Percentiles rank a stretch among this genome's conserved stretches.
These are phyloP conservation scores for Aleiodes leptofemur DNA, from an alignment of 2,888 invertebrate species.

Conservation along the genomic window DNA sequence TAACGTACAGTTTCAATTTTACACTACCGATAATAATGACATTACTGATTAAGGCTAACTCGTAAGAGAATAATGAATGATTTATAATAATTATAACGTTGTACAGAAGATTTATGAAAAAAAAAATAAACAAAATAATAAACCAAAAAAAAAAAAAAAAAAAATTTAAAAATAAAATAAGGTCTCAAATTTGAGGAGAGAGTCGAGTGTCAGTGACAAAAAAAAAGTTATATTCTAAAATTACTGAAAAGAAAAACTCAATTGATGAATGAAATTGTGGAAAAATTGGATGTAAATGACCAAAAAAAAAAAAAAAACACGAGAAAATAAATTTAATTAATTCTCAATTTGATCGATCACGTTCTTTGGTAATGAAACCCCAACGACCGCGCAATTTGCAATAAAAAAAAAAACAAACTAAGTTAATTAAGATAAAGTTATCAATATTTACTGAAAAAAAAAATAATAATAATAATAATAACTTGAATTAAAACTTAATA, in stretches of 20 bases:
- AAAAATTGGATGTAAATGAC: constrained; percentile 16
- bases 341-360: constrained; percentile 35
- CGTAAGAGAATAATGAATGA: constrained; percentile 70
- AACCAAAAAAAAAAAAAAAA: constrained; percentile 19
- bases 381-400: constrained; percentile 33
- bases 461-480: constrained; percentile 33
- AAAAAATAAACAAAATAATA: constrained; percentile 35
- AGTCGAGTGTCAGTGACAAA: constrained; percentile 61
- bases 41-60: constrained; percentile 71
- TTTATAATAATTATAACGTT: constrained; percentile 74
- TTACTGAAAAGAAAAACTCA: background rate
- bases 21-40: constrained; percentile 75
- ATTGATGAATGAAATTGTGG: background rate
- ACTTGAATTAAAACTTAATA: constrained; percentile 26
- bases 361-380: constrained; percentile 41
- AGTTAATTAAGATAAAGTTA: constrained; percentile 35
- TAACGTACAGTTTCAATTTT: constrained; percentile 74
- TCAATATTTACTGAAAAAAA: constrained; percentile 29
- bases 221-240: constrained; percentile 32
- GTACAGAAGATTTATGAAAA: constrained; percentile 75
- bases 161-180: background rate
- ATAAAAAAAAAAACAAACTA: constrained; percentile 26
- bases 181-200: constrained; percentile 70
- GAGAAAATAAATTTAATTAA: constrained; percentile 8
- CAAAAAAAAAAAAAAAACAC: constrained; percentile 1